A percentile compares a stretch with the other conserved stretches of the same genome.
Conservation (phyloP, 53 echinoderm and acorn worm species). For the Antedon mediterranea region DNA sequence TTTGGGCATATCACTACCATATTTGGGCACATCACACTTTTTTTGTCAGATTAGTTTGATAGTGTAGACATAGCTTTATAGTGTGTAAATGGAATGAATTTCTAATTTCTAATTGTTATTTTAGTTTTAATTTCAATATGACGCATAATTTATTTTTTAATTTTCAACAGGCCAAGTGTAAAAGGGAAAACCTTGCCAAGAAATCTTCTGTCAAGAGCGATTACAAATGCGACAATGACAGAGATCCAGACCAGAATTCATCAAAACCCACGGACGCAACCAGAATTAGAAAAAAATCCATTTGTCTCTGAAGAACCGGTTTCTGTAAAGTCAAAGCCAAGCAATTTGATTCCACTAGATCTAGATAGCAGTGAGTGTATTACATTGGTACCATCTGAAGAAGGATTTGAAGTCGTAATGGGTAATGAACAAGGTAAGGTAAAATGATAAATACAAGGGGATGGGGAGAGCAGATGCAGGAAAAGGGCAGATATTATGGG, state of each 20-base stretch:
- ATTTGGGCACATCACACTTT: too few relatives aligned
- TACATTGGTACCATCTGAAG: not conserved
- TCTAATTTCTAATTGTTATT: too few relatives aligned
- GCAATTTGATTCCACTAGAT: not conserved
- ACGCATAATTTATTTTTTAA: too few relatives aligned
- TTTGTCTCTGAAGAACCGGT: not conserved
- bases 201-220: not conserved
- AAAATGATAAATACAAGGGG: not conserved
- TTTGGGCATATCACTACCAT: too few relatives aligned
- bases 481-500: too few relatives aligned
- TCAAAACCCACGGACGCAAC: not conserved
- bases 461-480: too few relatives aligned
- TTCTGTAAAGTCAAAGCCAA: not conserved
- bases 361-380: not conserved
- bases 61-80: too few relatives aligned
- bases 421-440: not conserved
- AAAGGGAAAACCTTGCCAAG: not conserved
- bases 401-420: not conserved
- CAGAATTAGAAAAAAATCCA: not conserved
- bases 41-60: too few relatives aligned
- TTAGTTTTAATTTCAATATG: too few relatives aligned
- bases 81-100: too few relatives aligned
- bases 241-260: not conserved
- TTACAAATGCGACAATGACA: not conserved
- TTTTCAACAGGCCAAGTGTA: not conserved